These are phyloP conservation scores for Lordiphosa collinella DNA, from an alignment of 1,140 invertebrate genomes.

Conservation along the genomic window DNA sequence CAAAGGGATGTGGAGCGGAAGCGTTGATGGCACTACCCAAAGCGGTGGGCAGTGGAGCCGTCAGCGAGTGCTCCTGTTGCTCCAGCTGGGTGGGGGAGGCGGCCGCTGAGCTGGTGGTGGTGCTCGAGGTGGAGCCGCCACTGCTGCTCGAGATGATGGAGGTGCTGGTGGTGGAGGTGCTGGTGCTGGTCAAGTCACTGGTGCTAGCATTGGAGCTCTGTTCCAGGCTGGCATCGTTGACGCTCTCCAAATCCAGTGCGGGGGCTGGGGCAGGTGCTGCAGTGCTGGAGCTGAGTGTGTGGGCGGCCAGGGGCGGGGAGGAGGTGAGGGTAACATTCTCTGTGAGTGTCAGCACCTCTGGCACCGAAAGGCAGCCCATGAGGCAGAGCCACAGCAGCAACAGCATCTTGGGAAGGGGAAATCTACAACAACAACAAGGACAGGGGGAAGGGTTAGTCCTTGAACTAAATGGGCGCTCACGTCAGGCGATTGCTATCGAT, in stretches of 20 bases:
- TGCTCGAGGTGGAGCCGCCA: constrained; percentile 7
- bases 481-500: too few species aligned
- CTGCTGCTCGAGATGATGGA: constrained; percentile 9
- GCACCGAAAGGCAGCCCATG: constrained; percentile 9
- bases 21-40: constrained; percentile 7
- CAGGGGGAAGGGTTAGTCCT: too few species aligned
- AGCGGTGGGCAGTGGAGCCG: constrained; percentile 8
- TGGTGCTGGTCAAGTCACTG: neutral
- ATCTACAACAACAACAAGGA: neutral
- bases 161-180: constrained; percentile 2
- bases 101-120: constrained; percentile 5
- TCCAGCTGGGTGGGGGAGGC: neutral
- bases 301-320: constrained; percentile 8
- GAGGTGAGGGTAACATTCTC: constrained; percentile 27
- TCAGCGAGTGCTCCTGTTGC: constrained; percentile 11
- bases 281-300: constrained; percentile 20
- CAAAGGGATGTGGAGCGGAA: constrained; percentile 32
- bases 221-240: constrained; percentile 38
- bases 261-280: constrained; percentile 2
- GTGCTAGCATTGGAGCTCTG: constrained; percentile 13
- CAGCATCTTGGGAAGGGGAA: constrained; percentile 27
- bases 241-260: constrained; percentile 19
- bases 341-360: constrained; percentile 22
- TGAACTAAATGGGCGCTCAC: too few species aligned
- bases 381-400: constrained; percentile 42